Conservation (phyloP, 2,888 invertebrate species). For the Scaptomyza caliginosa region DNA sequence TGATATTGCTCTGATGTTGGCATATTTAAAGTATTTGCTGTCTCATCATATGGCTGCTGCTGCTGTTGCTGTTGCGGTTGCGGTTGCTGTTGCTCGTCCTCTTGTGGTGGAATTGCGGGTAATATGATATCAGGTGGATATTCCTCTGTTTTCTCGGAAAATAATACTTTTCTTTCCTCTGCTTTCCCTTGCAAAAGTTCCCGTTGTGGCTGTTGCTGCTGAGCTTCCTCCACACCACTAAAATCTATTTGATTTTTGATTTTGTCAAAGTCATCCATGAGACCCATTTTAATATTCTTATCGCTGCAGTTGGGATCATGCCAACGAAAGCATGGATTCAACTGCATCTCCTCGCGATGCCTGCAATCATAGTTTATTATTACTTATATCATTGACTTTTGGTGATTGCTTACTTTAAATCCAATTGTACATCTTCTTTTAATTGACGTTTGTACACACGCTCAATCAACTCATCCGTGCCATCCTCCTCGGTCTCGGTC, state of each 20-base stretch:
- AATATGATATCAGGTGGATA: too few relatives aligned
- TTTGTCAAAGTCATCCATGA: not conserved
- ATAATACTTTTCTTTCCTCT: not conserved
- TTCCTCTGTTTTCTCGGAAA: not conserved
- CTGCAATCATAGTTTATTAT: slow-evolving; percentile 4
- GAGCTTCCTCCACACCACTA: slow-evolving; percentile 5
- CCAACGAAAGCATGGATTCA: slow-evolving; percentile 44
- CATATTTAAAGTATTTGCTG: not conserved
- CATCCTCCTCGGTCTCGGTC: slow-evolving; percentile 20
- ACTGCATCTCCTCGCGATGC: not conserved
- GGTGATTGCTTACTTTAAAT: slow-evolving; percentile 19
- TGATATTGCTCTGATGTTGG: not conserved
- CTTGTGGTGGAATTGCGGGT: not conserved
- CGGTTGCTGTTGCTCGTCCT: not conserved
- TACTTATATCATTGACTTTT: not conserved
- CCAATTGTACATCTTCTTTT: not conserved
- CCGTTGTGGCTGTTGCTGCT: not conserved
- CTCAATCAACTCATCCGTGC: slow-evolving; percentile 24
- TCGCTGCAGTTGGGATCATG: slow-evolving; percentile 44
- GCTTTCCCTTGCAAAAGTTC: too few relatives aligned
- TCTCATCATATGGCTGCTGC: not conserved
- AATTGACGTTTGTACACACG: slow-evolving; percentile 11
- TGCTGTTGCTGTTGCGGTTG: not conserved
- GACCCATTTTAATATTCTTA: slow-evolving; percentile 30
- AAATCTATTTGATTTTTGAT: not conserved